These are phyloP conservation scores for Lacerta viridis DNA, from an alignment of 2,797 vertebrate genomes.

Conservation along the genomic window DNA sequence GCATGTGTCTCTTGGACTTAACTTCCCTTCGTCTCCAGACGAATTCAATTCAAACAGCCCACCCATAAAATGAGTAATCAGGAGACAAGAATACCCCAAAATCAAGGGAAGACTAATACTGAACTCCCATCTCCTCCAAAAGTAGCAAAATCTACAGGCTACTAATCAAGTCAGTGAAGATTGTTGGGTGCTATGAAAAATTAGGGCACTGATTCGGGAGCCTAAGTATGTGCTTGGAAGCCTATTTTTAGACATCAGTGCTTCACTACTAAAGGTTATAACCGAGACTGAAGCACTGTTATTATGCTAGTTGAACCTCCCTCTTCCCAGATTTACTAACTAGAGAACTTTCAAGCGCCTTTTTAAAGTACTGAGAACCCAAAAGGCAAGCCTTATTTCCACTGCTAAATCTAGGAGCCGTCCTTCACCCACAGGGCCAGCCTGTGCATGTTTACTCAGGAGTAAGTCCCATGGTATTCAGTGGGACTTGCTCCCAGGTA, in stretches of 20 bases:
- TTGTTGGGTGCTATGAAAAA: background rate
- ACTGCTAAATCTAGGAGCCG: background rate
- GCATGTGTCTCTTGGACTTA: constrained; percentile 49
- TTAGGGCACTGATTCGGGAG: background rate
- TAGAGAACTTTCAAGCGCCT: too few species aligned
- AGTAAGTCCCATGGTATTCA: background rate
- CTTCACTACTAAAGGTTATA: background rate
- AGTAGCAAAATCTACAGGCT: background rate
- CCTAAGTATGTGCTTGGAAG: background rate
- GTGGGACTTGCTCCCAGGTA: background rate
- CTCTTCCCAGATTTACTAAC: background rate
- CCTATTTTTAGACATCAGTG: background rate
- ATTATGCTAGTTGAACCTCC: background rate
- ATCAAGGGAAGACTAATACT: fast-evolving
- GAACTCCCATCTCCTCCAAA: fast-evolving
- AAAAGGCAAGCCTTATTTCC: background rate
- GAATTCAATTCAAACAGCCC: constrained; percentile 28
- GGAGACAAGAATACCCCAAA: background rate
- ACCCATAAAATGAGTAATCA: constrained; percentile 54
- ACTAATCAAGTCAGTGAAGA: background rate
- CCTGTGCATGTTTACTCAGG: background rate
- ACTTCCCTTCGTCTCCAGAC: constrained; percentile 54
- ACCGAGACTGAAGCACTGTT: background rate
- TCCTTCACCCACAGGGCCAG: background rate
- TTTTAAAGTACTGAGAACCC: background rate